Percentiles rank a stretch among this genome's conserved stretches.
phyloP scores from a whole-genome alignment of 2,797 vertebrate species.

The Mus minutoides region DNA sequence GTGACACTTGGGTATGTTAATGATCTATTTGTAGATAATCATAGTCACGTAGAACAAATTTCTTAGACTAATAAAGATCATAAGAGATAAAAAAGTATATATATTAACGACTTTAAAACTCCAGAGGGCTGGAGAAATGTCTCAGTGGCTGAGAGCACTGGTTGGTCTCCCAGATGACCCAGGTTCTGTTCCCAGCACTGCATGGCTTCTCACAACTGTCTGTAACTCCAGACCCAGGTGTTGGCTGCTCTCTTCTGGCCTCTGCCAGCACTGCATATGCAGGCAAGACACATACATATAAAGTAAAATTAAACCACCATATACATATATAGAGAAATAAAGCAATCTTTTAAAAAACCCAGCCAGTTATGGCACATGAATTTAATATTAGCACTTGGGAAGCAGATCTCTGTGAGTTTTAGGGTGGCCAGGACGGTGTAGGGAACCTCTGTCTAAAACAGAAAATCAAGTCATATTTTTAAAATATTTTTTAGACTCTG shows the following conservation, averaged over 20 bases:
- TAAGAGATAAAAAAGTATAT: background rate
- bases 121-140: background rate
- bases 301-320: background rate
- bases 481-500: background rate
- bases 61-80: background rate
- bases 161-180: background rate
- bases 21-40: no score
- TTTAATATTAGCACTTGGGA: background rate
- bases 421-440: background rate
- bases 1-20: background rate
- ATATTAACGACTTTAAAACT: background rate
- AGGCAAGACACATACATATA: background rate
- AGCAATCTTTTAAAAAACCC: background rate
- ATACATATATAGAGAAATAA: background rate
- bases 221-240: background rate
- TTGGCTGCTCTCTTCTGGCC: background rate
- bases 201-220: background rate
- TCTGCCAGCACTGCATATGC: no score
- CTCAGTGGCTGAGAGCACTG: background rate
- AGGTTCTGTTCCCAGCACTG: background rate
- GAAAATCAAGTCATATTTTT: background rate
- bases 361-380: background rate
- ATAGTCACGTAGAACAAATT: background rate
- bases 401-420: background rate
- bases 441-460: background rate